Conservation (phyloP, 2,888 invertebrate species). For the Thera britannica region DNA sequence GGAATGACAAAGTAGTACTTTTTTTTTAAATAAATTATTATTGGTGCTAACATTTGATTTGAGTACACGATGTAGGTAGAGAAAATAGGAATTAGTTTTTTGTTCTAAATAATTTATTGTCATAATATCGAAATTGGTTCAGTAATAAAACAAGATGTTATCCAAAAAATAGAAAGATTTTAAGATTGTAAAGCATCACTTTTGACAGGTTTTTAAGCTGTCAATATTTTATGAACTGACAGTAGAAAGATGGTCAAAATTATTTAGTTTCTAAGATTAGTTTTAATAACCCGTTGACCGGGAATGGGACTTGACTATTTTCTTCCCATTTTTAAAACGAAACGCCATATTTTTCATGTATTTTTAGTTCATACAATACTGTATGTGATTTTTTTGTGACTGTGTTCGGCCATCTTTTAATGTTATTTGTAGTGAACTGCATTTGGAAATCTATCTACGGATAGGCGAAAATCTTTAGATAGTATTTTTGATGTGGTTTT, state of each 20-base stretch:
- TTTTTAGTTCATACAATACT: conserved; percentile 33
- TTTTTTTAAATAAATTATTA: conserved; percentile 20
- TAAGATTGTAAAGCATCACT: background rate
- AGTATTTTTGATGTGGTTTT: background rate
- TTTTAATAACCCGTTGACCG: conserved; percentile 55
- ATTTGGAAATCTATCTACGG: background rate
- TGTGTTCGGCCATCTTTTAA: conserved; percentile 23
- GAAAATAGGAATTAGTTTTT: background rate
- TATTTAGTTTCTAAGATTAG: conserved; percentile 40
- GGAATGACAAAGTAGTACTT: background rate
- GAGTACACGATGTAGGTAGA: conserved; percentile 5
- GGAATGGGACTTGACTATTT: conserved; percentile 53
- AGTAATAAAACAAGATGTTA: conserved; percentile 18
- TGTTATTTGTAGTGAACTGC: background rate
- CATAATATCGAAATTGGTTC: background rate
- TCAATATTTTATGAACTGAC: conserved; percentile 19
- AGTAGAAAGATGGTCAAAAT: conserved; percentile 24
- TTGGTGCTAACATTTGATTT: conserved; percentile 27
- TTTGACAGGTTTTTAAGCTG: background rate
- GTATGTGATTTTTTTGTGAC: conserved; percentile 30
- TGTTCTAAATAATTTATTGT: conserved; percentile 2
- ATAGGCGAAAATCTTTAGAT: conserved; percentile 5
- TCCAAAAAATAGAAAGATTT: background rate
- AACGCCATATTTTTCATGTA: conserved; percentile 41
- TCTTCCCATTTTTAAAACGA: conserved; percentile 44